Conservation (phyloP, 2,113 vertebrate genomes). For the Macaca mulatta region DNA sequence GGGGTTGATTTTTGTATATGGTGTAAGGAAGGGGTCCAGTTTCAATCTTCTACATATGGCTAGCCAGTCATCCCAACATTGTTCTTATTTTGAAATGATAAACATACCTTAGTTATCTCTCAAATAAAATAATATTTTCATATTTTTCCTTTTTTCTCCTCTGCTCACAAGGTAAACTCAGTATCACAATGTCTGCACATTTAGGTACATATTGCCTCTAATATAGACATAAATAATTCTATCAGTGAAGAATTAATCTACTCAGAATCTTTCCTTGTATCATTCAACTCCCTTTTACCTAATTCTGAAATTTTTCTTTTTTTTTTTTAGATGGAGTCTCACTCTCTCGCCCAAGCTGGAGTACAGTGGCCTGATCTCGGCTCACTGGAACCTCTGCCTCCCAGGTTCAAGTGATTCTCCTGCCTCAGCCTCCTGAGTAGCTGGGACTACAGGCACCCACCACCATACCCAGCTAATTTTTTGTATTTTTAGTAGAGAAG, state of each 20-base stretch:
- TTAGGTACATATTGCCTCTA: not conserved
- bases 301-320: not conserved
- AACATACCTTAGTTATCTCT: not conserved
- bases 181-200: not conserved
- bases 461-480: too few species aligned
- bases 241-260: not conserved
- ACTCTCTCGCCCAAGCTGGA: too few species aligned
- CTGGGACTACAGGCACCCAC: too few species aligned
- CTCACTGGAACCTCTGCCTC: too few species aligned
- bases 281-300: not conserved
- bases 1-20: not conserved
- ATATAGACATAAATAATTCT: not conserved
- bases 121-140: not conserved
- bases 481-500: too few species aligned
- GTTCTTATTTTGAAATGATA: not conserved
- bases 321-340: too few species aligned
- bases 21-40: not conserved
- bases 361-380: too few species aligned
- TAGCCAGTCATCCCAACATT: not conserved
- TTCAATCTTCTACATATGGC: not conserved
- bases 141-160: not conserved
- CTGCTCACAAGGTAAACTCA: not conserved
- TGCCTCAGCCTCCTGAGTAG: too few species aligned
- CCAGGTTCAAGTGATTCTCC: too few species aligned
- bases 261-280: not conserved